Conservation (phyloP, 1,140 invertebrate genomes). For the Camponotus vicinus region DNA sequence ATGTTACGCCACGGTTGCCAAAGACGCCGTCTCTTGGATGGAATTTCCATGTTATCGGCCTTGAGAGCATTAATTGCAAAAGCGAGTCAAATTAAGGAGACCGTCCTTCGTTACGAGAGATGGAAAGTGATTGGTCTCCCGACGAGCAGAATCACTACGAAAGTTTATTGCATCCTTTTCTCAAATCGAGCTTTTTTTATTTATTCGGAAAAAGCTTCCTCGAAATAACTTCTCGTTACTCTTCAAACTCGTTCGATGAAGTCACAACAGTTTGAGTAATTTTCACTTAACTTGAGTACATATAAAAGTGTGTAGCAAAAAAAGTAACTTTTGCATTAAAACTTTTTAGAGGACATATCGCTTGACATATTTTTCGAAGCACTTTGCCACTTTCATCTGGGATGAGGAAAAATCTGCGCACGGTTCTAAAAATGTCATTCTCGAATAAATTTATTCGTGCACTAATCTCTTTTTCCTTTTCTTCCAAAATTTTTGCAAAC, state of each 20-base stretch:
- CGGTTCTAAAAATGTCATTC: not conserved
- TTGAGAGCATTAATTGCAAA: conserved; percentile 53
- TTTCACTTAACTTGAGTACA: too few relatives aligned
- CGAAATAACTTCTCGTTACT: too few relatives aligned
- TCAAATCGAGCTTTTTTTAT: not conserved
- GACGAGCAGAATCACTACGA: not conserved
- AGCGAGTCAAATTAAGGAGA: not conserved
- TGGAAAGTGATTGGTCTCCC: not conserved
- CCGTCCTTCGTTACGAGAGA: not conserved
- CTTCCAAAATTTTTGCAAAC: not conserved
- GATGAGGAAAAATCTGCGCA: not conserved
- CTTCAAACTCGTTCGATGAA: not conserved
- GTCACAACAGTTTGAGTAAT: not conserved
- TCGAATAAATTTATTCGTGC: not conserved
- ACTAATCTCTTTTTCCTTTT: not conserved
- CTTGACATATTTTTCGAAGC: not conserved
- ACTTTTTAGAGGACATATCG: not conserved
- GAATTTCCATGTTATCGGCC: conserved; percentile 77
- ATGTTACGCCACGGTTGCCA: conserved; percentile 84
- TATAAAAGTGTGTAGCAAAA: not conserved
- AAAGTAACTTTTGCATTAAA: not conserved
- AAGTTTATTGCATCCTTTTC: not conserved
- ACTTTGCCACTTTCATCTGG: not conserved
- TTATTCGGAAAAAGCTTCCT: not conserved
- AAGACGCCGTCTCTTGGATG: conserved; percentile 76